phyloP scores from a whole-genome alignment of 2,888 invertebrate species.

The Emesis furor region DNA sequence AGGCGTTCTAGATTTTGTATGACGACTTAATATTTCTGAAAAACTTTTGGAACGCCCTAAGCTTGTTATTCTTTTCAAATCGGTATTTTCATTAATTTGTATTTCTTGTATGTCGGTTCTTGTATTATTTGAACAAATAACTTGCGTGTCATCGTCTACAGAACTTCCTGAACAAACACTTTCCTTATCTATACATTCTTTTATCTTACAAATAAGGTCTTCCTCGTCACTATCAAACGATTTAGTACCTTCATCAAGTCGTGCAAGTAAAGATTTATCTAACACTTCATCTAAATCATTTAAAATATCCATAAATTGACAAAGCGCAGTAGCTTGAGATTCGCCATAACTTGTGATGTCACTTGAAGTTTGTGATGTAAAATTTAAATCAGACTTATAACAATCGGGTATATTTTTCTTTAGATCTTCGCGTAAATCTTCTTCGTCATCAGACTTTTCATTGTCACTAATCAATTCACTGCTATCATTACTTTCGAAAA shows the following conservation, averaged over 20 bases:
- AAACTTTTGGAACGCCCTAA: slow-evolving; percentile 87
- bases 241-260: slow-evolving; percentile 85
- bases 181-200: slow-evolving; percentile 83
- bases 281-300: slow-evolving; percentile 92
- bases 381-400: slow-evolving; percentile 88
- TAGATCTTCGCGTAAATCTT: slow-evolving; percentile 87
- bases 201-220: slow-evolving; percentile 89
- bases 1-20: slow-evolving; percentile 79
- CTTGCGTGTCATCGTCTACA: slow-evolving; percentile 86
- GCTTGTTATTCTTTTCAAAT: slow-evolving; percentile 77
- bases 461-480: slow-evolving; percentile 82
- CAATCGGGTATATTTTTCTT: slow-evolving; percentile 89
- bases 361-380: slow-evolving; percentile 86
- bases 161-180: slow-evolving; percentile 83
- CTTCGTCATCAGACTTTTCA: slow-evolving; percentile 86
- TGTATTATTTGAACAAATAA: slow-evolving; percentile 78
- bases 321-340: slow-evolving; percentile 88
- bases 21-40: slow-evolving; percentile 83
- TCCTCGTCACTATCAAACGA: slow-evolving; percentile 87
- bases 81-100: slow-evolving; percentile 77
- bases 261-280: slow-evolving; percentile 89
- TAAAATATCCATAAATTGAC: slow-evolving; percentile 91
- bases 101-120: slow-evolving; percentile 57
- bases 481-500: slow-evolving; percentile 84
- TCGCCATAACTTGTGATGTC: slow-evolving; percentile 89